Evolutionary conservation across 64 coral and sea anemone genomes (phyloP).

Genomic region (Actinia tenebrosa): DNA sequence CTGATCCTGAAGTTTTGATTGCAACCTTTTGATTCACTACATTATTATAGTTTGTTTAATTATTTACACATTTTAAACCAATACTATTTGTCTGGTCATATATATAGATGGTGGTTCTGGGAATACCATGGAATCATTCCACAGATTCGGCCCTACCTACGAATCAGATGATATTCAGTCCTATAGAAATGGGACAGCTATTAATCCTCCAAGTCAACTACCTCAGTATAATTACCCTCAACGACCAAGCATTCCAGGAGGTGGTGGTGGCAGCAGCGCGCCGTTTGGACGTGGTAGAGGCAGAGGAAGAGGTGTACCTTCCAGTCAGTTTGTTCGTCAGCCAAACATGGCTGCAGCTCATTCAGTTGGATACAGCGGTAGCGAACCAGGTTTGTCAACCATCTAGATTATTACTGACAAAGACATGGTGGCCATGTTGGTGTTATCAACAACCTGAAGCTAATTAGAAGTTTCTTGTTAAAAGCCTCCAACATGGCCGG

Average conservation of each 20-base stretch:
- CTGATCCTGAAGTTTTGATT: too few relatives aligned
- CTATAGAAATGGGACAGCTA: background rate
- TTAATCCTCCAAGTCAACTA: background rate
- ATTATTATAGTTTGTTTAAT: background rate
- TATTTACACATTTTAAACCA: background rate
- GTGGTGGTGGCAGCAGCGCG: background rate
- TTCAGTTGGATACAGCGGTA: conserved; percentile 1
- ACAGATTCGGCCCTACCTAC: conserved; percentile 49
- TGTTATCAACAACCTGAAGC: too few relatives aligned
- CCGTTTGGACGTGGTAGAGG: conserved; percentile 70
- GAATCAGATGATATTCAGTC: conserved; percentile 12
- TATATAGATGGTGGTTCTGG: background rate
- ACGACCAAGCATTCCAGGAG: background rate
- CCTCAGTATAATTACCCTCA: conserved; percentile 17
- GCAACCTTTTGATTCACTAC: too few relatives aligned
- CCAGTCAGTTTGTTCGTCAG: conserved; percentile 64
- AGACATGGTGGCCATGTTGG: too few relatives aligned
- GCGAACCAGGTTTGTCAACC: conserved; percentile 1
- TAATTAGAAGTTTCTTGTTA: too few relatives aligned
- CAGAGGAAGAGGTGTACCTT: conserved; percentile 52
- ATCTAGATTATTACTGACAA: too few relatives aligned
- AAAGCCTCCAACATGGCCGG: too few relatives aligned
- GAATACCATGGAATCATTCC: background rate
- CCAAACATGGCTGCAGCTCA: conserved; percentile 44
- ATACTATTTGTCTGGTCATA: background rate